phyloP scores from a whole-genome alignment of 2,113 vertebrate genomes.

The Malurus cyaneus region DNA sequence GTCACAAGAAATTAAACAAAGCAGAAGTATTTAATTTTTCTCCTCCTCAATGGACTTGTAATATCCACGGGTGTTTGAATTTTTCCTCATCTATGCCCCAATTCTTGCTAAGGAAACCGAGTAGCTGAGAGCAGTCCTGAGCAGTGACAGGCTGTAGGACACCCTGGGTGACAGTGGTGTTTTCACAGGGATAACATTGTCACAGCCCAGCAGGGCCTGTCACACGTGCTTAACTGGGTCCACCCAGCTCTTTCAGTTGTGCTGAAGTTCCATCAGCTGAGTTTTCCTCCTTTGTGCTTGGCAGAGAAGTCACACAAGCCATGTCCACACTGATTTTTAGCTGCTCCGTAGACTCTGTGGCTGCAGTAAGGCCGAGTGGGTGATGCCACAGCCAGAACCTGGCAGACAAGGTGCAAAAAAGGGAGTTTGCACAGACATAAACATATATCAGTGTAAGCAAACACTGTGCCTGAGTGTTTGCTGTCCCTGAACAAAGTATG shows the following conservation, averaged over 20 bases:
- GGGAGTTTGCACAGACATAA: background rate
- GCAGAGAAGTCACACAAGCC: background rate
- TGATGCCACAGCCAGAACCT: accelerated
- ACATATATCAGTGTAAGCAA: background rate
- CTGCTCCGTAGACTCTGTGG: accelerated
- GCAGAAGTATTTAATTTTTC: background rate
- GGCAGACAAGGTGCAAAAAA: background rate
- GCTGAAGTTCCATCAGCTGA: accelerated
- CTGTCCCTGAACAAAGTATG: background rate
- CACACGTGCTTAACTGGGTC: accelerated
- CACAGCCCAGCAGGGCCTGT: background rate
- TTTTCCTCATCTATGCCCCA: background rate
- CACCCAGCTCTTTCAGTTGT: background rate
- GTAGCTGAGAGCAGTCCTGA: background rate
- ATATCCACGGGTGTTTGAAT: background rate
- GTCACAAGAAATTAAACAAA: constrained; percentile 15
- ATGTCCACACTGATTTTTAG: accelerated
- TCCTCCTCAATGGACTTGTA: background rate
- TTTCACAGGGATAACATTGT: background rate
- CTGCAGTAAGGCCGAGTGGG: background rate
- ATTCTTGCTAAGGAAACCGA: accelerated
- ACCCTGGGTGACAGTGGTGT: background rate
- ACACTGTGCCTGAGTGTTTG: background rate
- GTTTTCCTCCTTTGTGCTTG: background rate
- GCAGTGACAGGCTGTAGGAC: background rate